Conservation (phyloP, 2,113 vertebrate genomes). For the Ammospiza nelsoni region DNA sequence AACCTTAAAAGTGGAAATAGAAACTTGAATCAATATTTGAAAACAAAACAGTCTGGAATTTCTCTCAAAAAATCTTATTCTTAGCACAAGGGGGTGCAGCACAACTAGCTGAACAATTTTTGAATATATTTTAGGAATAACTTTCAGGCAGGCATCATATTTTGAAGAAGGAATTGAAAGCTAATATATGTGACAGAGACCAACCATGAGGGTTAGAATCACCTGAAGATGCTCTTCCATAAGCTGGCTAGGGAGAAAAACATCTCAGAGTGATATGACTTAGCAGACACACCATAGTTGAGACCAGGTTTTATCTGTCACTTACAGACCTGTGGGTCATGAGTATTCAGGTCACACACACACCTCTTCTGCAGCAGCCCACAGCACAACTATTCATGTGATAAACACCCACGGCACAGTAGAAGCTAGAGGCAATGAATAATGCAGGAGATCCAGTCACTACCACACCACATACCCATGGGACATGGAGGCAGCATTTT, state of each 20-base stretch:
- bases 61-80: not conserved
- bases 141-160: not conserved
- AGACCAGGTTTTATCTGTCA: conserved; percentile 6
- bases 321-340: conserved; percentile 1
- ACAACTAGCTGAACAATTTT: not conserved
- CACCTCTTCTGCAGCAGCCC: conserved; percentile 35
- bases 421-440: conserved; percentile 51
- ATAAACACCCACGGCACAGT: conserved; percentile 25
- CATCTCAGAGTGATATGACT: not conserved
- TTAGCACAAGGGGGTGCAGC: not conserved
- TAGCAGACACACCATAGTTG: not conserved
- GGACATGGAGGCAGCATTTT: conserved; percentile 2
- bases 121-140: not conserved
- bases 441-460: conserved; percentile 48
- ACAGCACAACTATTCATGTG: conserved; percentile 37
- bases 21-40: not conserved
- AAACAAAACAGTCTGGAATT: not conserved
- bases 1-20: not conserved
- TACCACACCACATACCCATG: not conserved
- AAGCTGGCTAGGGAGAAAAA: not conserved
- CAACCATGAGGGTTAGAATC: not conserved
- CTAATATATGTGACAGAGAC: not conserved
- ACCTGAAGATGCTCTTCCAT: not conserved
- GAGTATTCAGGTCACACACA: conserved; percentile 49
- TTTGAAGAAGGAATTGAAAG: not conserved